Base-by-base conservation (phyloP, 2,888 invertebrate genomes). In the Thera britannica region DNA sequence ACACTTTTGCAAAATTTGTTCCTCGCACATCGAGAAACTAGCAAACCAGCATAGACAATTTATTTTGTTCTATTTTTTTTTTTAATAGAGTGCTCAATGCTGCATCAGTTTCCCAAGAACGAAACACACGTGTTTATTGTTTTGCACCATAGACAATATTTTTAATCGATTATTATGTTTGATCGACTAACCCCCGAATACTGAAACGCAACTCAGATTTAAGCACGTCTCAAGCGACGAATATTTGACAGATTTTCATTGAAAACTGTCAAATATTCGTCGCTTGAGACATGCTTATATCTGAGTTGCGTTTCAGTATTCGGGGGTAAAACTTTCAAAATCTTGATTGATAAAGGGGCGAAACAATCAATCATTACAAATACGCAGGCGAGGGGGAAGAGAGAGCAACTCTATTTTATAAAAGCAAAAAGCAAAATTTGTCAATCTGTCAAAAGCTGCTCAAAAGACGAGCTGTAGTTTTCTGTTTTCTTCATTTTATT, bases 21-120 rank as follows among this genome's bases (percentile, higher is more conserved):
- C 80, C 85, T 79, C 90, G 85, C 89, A 85, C 89, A 87, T 87
- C 88, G 89, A 92, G 88, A 88, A 92, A 91, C 90, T 90, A 92
- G 88, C 90, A 92, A 12, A 52, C 91, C 84, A 87, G 81, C 91
- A 93, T 89, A 92, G 83, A 91, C 87, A 83, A 70, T 62, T 36
- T 67, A 77, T 83, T 87, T 82, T 75, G 2, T 38, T 56, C 38
- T 12, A 23, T 23, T 2, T 12, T 12, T 56, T 56, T 56, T 56
- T 56, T 12, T 38, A 5, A 75, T 68, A 72, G 71, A 77, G 72
- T 58, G 58, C 49, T 8, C 55, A 44, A 23, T 23, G 34, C 12
- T n/a, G 8, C 11, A 2, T 2, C 6, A 12, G n/a, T n/a, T 52
- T 7, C 34, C 8, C 52, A 34, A 34, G 23, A 38, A 41, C 2